Percentiles rank a stretch among this genome's conserved stretches.
Conservation (phyloP, 1,140 invertebrate species). For the Aphelinus atriplicis region DNA sequence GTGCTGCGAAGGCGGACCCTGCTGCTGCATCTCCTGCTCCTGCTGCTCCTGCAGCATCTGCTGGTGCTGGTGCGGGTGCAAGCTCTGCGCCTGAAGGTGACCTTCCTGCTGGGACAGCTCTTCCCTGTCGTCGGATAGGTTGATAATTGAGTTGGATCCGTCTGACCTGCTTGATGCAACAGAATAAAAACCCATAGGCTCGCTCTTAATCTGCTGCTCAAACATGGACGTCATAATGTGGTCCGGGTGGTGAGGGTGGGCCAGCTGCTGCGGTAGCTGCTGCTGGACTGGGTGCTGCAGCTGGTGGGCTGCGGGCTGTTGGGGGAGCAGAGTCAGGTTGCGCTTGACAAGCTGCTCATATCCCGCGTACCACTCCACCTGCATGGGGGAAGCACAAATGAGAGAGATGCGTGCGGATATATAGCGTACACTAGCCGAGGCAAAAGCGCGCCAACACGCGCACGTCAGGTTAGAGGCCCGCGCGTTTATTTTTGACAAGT, state of each 20-base stretch:
- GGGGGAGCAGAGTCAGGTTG: constrained; percentile 67
- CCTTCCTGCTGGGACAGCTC: constrained; percentile 65
- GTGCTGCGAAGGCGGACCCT: constrained; percentile 49
- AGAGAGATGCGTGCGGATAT: neutral
- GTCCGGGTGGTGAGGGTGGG: constrained; percentile 39
- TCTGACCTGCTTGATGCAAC: constrained; percentile 64
- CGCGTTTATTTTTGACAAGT: constrained; percentile 64
- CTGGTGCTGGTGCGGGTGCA: constrained; percentile 64
- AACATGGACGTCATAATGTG: constrained; percentile 69
- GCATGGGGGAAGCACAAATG: constrained; percentile 23
- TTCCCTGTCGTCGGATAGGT: constrained; percentile 61
- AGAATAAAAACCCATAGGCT: constrained; percentile 72
- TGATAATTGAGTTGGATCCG: constrained; percentile 63
- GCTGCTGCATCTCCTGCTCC: constrained; percentile 63
- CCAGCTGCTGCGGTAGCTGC: constrained; percentile 38
- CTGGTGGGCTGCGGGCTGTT: constrained; percentile 53
- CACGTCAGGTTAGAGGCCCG: constrained; percentile 49
- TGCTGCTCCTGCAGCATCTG: constrained; percentile 63
- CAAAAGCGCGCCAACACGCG: constrained; percentile 36
- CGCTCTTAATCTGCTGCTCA: constrained; percentile 75
- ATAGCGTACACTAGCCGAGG: neutral
- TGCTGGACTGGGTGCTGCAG: constrained; percentile 43
- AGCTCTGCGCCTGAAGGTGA: constrained; percentile 66
- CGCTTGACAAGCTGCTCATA: constrained; percentile 69
- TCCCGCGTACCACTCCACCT: constrained; percentile 68